Percentiles rank a stretch among this genome's conserved stretches.
Evolutionary conservation across 1,140 invertebrate genomes (phyloP).

Genomic region (Papilio glaucus): DNA sequence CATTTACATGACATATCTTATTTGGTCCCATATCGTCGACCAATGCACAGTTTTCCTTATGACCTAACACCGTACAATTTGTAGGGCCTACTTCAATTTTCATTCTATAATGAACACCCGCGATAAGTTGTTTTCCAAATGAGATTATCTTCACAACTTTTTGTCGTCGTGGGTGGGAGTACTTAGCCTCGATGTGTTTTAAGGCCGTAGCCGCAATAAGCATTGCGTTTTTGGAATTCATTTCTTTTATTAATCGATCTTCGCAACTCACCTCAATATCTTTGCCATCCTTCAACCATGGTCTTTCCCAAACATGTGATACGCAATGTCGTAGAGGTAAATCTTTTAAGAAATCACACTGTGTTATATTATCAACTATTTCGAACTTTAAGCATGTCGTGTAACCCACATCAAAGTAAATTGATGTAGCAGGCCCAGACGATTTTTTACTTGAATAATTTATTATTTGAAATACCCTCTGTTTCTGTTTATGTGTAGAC

Average conservation of each 20-base stretch:
- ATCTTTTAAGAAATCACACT: conserved; percentile 68
- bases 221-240: conserved; percentile 61
- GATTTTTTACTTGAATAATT: conserved; percentile 63
- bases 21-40: conserved; percentile 49
- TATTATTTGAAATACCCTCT: conserved; percentile 63
- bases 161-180: conserved; percentile 71
- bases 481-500: conserved; percentile 66
- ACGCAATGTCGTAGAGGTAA: conserved; percentile 79
- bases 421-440: conserved; percentile 59
- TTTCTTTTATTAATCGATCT: conserved; percentile 66
- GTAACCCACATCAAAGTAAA: conserved; percentile 75
- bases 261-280: conserved; percentile 82
- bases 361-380: conserved; percentile 59
- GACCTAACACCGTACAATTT: conserved; percentile 63
- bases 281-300: conserved; percentile 84
- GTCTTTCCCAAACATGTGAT: conserved; percentile 84
- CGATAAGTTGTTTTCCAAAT: conserved; percentile 71
- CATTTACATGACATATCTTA: conserved; percentile 82
- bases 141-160: conserved; percentile 76
- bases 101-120: conserved; percentile 75
- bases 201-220: conserved; percentile 67
- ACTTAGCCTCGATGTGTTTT: conserved; percentile 77
- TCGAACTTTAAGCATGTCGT: conserved; percentile 76
- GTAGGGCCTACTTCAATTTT: conserved; percentile 75
- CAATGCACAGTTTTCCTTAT: conserved; percentile 56